phyloP scores from a whole-genome alignment of 1,140 invertebrate species.

The Drosophila varians region DNA sequence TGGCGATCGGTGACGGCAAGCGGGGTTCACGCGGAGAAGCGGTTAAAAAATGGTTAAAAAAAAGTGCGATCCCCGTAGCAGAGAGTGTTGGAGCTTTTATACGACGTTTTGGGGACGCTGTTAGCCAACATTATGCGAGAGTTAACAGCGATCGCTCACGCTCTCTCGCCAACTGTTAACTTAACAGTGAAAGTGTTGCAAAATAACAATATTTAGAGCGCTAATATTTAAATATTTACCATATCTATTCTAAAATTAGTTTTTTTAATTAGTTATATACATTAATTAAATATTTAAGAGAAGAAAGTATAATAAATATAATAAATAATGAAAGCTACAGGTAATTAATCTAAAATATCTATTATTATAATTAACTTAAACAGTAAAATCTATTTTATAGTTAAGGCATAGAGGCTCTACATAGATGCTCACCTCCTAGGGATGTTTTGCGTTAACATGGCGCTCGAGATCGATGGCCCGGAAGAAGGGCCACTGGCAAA shows the following conservation, averaged over 20 bases:
- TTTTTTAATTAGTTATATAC: no score
- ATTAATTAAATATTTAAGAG: no score
- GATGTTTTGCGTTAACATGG: slow-evolving; percentile 45
- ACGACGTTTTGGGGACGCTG: not conserved
- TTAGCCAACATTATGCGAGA: not conserved
- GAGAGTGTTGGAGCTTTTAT: slow-evolving; percentile 2
- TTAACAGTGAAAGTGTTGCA: not conserved
- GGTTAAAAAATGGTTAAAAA: slow-evolving; percentile 2
- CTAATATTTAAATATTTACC: not conserved
- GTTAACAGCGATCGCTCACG: not conserved
- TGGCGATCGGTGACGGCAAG: not conserved
- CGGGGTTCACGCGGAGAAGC: slow-evolving; percentile 1
- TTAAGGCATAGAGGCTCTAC: no score
- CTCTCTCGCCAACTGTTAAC: not conserved
- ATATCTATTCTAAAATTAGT: no score
- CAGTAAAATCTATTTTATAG: no score
- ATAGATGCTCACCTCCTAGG: not conserved
- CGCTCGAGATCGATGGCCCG: slow-evolving; percentile 53
- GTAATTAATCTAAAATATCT: no score
- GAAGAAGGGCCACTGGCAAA: slow-evolving; percentile 53
- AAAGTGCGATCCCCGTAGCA: not conserved
- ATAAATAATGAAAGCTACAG: no score
- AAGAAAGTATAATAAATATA: no score
- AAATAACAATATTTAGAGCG: no score
- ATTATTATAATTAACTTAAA: no score